phyloP scores from a whole-genome alignment of 2,888 invertebrate species.

The Andrena bicolor region DNA sequence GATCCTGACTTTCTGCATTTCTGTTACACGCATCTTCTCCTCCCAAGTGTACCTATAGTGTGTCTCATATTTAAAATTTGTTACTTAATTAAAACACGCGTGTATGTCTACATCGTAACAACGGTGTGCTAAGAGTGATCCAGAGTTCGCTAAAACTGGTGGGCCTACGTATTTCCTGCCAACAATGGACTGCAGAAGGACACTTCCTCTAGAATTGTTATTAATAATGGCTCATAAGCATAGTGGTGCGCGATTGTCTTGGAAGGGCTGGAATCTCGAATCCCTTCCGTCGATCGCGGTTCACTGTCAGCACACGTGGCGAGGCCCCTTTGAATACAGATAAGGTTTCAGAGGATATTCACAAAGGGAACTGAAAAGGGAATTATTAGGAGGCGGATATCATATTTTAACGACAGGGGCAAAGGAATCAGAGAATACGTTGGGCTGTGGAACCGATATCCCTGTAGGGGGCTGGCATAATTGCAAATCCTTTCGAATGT shows the following conservation, averaged over 20 bases:
- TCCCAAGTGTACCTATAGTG: too few species aligned
- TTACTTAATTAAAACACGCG: too few species aligned
- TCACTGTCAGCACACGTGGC: conserved; percentile 39
- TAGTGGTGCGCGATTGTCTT: neutral
- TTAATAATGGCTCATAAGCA: neutral
- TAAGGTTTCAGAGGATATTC: conserved; percentile 54
- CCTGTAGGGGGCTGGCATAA: conserved; percentile 65
- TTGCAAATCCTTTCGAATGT: conserved; percentile 65
- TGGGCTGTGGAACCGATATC: conserved; percentile 53
- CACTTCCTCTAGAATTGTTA: neutral
- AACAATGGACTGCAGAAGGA: neutral
- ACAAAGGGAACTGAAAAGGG: conserved; percentile 44
- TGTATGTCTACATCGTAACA: too few species aligned
- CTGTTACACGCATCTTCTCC: too few species aligned
- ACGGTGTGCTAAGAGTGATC: too few species aligned
- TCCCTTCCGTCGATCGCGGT: neutral
- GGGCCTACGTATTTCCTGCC: neutral
- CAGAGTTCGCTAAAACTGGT: too few species aligned
- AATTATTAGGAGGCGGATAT: conserved; percentile 63
- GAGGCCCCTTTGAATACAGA: conserved; percentile 25
- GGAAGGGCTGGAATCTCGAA: neutral
- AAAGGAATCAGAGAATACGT: conserved; percentile 51
- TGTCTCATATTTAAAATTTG: too few species aligned
- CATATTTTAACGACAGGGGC: conserved; percentile 48
- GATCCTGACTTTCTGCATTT: too few species aligned